Conservation (phyloP, 2,797 vertebrate genomes). For the Leptatherina wallacei region DNA sequence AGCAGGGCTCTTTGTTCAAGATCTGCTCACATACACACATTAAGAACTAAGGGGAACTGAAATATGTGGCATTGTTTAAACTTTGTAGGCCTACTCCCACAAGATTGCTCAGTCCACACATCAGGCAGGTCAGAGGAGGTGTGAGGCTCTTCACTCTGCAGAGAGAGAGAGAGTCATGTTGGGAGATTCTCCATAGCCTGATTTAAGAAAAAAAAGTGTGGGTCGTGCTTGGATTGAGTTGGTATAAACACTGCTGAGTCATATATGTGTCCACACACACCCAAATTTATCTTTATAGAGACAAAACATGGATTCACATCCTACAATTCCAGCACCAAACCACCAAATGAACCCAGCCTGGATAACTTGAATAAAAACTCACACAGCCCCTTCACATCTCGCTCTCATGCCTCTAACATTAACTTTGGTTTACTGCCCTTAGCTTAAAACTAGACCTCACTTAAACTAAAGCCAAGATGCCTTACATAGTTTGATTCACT, state of each 20-base stretch:
- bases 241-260: conserved; percentile 61
- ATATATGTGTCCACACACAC: conserved; percentile 57
- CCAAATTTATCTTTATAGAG: conserved; percentile 44
- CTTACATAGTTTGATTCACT: background rate
- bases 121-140: conserved; percentile 16
- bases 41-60: conserved; percentile 6
- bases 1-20: conserved; percentile 37
- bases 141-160: background rate
- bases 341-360: background rate
- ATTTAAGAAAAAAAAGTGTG: conserved; percentile 3
- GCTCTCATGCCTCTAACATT: background rate
- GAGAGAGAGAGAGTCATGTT: conserved; percentile 23
- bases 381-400: background rate
- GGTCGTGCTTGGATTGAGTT: conserved; percentile 55
- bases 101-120: background rate
- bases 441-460: background rate
- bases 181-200: conserved; percentile 11
- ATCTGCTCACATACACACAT: conserved; percentile 28
- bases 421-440: background rate
- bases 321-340: background rate
- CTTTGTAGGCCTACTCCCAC: background rate
- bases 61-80: background rate
- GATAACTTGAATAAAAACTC: background rate
- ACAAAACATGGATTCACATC: conserved; percentile 18
- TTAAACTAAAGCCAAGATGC: background rate